Evolutionary conservation across 2,797 vertebrate genomes (phyloP), one percentile per base, ranked within the genome.

Genomic region (Micropoecilia bifurca): DNA sequence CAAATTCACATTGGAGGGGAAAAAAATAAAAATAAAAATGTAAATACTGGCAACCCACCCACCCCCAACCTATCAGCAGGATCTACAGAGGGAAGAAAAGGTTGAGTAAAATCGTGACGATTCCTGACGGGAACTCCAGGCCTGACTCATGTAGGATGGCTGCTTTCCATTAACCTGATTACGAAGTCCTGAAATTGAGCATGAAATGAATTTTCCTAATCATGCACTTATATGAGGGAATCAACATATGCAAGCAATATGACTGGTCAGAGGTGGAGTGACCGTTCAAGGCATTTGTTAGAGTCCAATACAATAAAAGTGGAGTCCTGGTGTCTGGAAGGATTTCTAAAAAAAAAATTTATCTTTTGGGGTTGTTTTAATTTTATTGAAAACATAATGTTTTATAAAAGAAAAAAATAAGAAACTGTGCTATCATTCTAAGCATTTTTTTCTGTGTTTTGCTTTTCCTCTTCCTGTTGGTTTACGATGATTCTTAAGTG

Each of bases 81-180:
- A 84, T 87, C 77, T 85, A 69, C 25, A 71, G 77, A 41, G 78
- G 41, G 48, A 76, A 63, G 1, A 39, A 61, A 3, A 88, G 41
- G 81, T 43, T 78, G 78, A 74, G 77, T 80, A 76, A 78, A 84
- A 76, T 10, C 16, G 74, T 30, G 33, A 25, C 83, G 71, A 66
- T 74, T 74, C 18, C 75, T 69, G 66, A 45, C 41, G 25, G 41
- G 41, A 69, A 45, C 10, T 69, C 41, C 41, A n/a, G 74, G 57
- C 63, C 84, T 85, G 63, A 87, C 81, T 83, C 80, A 81, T 50
- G 76, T 80, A 57, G 83, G 46, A n/a, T 47, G 84, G 80, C 89
- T 94, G 91, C 75, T 41, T 87, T 91, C 89, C 88, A 92, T 94
- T 93, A 91, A 72, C 33, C 86, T 93, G 93, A 93, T 91, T 93